Percentiles rank a stretch among this genome's conserved stretches.
These are phyloP conservation scores for Mus musculus DNA, from an alignment of 2,113 vertebrate genomes.

Conservation along the genomic window DNA sequence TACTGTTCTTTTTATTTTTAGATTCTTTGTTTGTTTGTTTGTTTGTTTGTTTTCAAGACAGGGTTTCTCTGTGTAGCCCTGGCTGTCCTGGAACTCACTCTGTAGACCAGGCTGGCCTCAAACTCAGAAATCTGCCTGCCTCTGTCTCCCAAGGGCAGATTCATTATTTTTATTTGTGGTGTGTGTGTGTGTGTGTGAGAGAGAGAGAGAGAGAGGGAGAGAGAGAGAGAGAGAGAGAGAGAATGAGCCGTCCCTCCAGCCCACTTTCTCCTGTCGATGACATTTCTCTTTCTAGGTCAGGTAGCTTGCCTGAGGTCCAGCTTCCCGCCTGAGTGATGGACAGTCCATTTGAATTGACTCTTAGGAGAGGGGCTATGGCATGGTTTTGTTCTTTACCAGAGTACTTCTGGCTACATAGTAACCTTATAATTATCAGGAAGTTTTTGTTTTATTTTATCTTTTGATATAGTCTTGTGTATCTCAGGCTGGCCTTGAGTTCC, in stretches of 20 bases:
- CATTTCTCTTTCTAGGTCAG: not conserved
- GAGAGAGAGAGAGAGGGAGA: too few relatives aligned
- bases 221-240: too few relatives aligned
- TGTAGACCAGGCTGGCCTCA: too few relatives aligned
- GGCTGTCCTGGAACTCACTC: too few relatives aligned
- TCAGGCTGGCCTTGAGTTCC: not conserved
- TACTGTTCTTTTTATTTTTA: not conserved
- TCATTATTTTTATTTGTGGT: not conserved
- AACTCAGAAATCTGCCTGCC: too few relatives aligned
- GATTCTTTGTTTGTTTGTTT: too few relatives aligned
- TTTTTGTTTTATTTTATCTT: not conserved
- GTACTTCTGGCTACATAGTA: not conserved
- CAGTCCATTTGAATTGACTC: not conserved
- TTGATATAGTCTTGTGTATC: not conserved
- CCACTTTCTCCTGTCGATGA: not conserved
- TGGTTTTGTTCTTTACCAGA: not conserved
- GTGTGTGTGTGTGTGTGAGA: not conserved
- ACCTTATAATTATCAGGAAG: not conserved
- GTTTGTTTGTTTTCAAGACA: too few relatives aligned
- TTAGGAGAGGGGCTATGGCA: not conserved
- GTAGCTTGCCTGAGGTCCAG: not conserved
- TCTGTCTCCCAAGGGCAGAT: too few relatives aligned
- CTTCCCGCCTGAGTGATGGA: not conserved
- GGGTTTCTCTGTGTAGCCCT: too few relatives aligned
- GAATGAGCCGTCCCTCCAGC: not conserved